Base-by-base conservation (phyloP, 2,797 vertebrate genomes). In the Poeciliopsis turneri region DNA sequence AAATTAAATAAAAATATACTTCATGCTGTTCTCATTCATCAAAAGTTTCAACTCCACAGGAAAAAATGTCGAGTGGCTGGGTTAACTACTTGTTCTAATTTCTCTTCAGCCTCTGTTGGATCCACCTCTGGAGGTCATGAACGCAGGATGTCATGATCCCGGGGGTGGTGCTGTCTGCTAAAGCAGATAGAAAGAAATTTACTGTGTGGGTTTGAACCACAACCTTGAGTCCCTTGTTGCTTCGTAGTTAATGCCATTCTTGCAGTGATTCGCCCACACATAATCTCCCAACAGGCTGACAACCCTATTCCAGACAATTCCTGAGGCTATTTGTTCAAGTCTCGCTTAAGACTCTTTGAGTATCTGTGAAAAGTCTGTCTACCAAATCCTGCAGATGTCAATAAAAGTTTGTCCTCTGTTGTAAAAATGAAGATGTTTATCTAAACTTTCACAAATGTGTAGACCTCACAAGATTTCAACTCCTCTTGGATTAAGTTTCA, bases 11-110 rank as follows among this genome's bases (percentile, higher is more conserved):
- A 45, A 46, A 46, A 46, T 15, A 10, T 82, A 73, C 85, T 23
- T 16, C 39, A 51, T 5, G 18, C 76, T 76, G 28, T 33, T 18
- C 78, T 84, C 88, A 77, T 92, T 92, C 86, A 85, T 93, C 88
- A 93, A 80, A 92, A 77, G 79, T 80, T 80, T 71, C 68, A 77
- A 78, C 64, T 25, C 68, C 33, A 61, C 33, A 61, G 77, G 8
- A 36, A 28, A 77, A 84, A 49, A 82, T 82, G 86, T 90, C 84
- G 80, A 87, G 90, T 89, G 86, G 51, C 13, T 7, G 57, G 74
- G 69, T 73, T 51, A 49, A 76, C 47, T 16, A 78, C 74, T 49
- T 74, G 75, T 5, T 30, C 69, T 64, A 3, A 28, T 53, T 55
- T 61, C 45, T 80, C 64, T 57, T 75, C 75, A 66, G 79, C 66